Evolutionary conservation across 2,888 invertebrate species (phyloP), one percentile per base, ranked within the genome.

Genomic region (Oligia latruncula): DNA sequence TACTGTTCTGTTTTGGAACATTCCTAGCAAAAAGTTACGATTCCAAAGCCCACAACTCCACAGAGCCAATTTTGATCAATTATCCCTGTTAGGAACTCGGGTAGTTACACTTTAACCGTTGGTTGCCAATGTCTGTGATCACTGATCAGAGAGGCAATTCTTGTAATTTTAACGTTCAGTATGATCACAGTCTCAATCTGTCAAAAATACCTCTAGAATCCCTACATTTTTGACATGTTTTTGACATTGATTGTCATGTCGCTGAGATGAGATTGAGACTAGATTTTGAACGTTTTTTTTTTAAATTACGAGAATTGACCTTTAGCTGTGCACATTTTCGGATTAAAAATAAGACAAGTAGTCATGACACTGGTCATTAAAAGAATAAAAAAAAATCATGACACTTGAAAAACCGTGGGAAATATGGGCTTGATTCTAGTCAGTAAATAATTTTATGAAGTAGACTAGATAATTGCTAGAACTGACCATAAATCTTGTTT

Each of bases 401-500:
- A 35, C 35, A 13, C 23, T 23, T 55, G 35, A 40, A 40, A 55
- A 17, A 29, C 29, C 66, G 58, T 80, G 82, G 58, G 65, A 66
- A 82, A 17, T 23, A 29, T 58, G 23, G 40, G 40, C 64, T 55
- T 23, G 40, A 40, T 43, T 82, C 58, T 13, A 82, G 76, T 4
- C 49, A 23, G 11, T 82, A 40, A 82, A 68, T 70, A 64, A 64
- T 29, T 76, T 75, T 68, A 68, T 29, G 55, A 71, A 74, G 20
- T 74, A 74, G 52, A 74, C 60, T 67, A 81, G 17, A 43, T 81
- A 72, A 81, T 66, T 71, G 58, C 52, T 64, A 46, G 68, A 58
- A 40, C 40, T 52, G 64, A n/a, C 35, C 46, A 77, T 83, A 81
- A 81, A 83, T 83, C 65, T 65, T 66, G 29, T 60, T 64, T 46